phyloP scores from a whole-genome alignment of 1,140 invertebrate genomes.

The Ostrea denselamellosa region DNA sequence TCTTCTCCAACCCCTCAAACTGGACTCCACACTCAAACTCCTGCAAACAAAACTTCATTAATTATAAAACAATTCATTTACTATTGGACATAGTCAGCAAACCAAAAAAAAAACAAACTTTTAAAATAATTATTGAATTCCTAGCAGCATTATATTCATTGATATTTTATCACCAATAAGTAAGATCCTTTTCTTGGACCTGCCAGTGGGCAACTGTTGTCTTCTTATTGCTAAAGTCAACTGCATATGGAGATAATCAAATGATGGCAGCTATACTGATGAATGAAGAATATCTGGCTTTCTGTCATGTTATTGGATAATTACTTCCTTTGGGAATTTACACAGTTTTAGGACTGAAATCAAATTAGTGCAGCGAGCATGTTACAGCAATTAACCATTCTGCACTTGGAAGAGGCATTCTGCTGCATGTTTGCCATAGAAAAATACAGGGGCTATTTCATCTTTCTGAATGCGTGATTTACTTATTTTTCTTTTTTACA shows the following conservation, averaged over 20 bases:
- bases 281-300: not conserved
- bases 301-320: not conserved
- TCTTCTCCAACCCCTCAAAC: constrained; percentile 87
- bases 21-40: constrained; percentile 91
- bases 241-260: constrained; percentile 27
- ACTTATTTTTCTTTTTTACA: not conserved
- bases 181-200: not conserved
- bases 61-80: not conserved
- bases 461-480: not conserved
- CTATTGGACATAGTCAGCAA: not conserved
- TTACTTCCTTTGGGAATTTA: constrained; percentile 19
- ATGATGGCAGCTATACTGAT: constrained; percentile 1
- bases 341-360: constrained; percentile 11
- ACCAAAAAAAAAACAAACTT: not conserved
- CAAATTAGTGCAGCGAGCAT: not conserved
- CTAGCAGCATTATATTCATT: not conserved
- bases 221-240: not conserved
- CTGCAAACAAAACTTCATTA: constrained; percentile 58
- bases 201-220: not conserved
- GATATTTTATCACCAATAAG: not conserved
- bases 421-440: not conserved
- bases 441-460: not conserved
- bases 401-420: not conserved
- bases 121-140: not conserved
- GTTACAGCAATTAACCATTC: not conserved